Percentiles rank a stretch among this genome's conserved stretches.
phyloP scores from a whole-genome alignment of 2,888 invertebrate genomes.

The Caenorhabditis uteleia region DNA sequence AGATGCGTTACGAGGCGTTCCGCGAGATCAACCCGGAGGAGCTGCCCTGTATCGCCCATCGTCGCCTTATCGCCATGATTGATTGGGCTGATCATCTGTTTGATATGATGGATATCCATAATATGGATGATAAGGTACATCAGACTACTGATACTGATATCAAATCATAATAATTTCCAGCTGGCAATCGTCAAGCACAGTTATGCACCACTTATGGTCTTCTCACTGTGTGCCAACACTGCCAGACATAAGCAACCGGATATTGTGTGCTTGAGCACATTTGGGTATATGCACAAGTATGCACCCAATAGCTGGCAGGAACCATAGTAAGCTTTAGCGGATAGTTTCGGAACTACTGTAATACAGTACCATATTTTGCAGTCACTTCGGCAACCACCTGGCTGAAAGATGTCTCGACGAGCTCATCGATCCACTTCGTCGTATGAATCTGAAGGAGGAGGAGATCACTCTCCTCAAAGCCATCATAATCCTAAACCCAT shows the following conservation, averaged over 20 bases:
- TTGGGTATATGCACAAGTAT: conserved; percentile 61
- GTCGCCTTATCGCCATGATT: conserved; percentile 63
- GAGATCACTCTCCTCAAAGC: conserved; percentile 66
- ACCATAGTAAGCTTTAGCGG: conserved; percentile 55
- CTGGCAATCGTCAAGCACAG: conserved; percentile 61
- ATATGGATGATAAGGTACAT: conserved; percentile 65
- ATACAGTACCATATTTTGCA: conserved; percentile 28
- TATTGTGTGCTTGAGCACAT: conserved; percentile 62
- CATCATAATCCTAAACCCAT: conserved; percentile 65
- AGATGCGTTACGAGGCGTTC: conserved; percentile 68
- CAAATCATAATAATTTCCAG: too few species aligned
- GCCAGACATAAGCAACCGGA: conserved; percentile 40
- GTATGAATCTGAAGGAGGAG: conserved; percentile 65
- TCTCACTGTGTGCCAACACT: conserved; percentile 44
- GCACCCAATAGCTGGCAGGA: conserved; percentile 52
- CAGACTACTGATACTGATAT: too few species aligned
- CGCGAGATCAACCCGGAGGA: conserved; percentile 59
- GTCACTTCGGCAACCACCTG: conserved; percentile 66
- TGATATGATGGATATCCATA: conserved; percentile 66
- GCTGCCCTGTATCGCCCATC: conserved; percentile 61
- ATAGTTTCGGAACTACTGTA: not conserved
- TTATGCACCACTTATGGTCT: conserved; percentile 65
- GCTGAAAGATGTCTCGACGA: conserved; percentile 65
- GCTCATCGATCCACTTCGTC: conserved; percentile 61
- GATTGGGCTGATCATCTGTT: conserved; percentile 68